A percentile compares a stretch with the other conserved stretches of the same genome.
Evolutionary conservation across 2,797 vertebrate genomes (phyloP).

Genomic region (Diplodus sargus): DNA sequence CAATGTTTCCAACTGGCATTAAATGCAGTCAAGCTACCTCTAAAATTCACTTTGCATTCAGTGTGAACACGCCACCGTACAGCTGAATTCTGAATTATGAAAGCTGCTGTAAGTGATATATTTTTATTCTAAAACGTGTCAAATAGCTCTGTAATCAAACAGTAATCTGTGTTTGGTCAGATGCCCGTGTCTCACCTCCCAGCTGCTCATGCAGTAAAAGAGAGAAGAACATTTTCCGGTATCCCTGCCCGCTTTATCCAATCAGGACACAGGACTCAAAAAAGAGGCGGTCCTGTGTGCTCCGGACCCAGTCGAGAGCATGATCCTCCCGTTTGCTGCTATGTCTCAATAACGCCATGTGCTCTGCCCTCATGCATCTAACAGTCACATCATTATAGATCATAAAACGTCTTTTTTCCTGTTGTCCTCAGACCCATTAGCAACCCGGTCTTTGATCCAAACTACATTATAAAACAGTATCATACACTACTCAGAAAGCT

Average conservation of each 20-base stretch:
- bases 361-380: slow-evolving; percentile 57
- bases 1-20: background rate
- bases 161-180: too few species aligned
- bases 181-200: too few species aligned
- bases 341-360: slow-evolving; percentile 11
- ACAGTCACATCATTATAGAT: slow-evolving; percentile 60
- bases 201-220: too few species aligned
- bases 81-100: background rate
- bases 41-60: background rate
- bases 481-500: slow-evolving; percentile 28
- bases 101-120: too few species aligned
- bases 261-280: too few species aligned
- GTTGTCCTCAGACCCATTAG: background rate
- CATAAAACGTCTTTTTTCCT: slow-evolving; percentile 18
- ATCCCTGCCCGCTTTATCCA: too few species aligned
- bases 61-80: background rate
- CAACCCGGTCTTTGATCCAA: slow-evolving; percentile 8
- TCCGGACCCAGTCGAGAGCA: too few species aligned
- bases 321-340: too few species aligned
- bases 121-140: too few species aligned
- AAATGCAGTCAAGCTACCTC: background rate
- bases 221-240: too few species aligned
- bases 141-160: too few species aligned
- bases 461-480: slow-evolving; percentile 29
- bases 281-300: too few species aligned